Evolutionary conservation across 2,113 vertebrate genomes (phyloP).

Genomic region (Clarias macrocephalus): DNA sequence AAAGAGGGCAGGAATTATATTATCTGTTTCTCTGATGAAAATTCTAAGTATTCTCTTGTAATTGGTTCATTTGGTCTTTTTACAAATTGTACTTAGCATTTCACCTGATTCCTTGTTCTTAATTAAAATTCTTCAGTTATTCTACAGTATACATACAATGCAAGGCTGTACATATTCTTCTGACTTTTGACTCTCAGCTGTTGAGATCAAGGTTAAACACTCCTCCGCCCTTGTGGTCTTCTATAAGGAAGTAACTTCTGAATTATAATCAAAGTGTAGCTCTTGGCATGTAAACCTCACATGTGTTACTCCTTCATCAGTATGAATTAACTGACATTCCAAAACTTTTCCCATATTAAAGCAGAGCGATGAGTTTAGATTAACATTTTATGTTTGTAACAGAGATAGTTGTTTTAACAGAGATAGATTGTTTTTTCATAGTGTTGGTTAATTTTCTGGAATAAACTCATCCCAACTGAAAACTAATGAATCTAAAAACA

Average conservation of each 20-base stretch:
- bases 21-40: not conserved
- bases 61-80: not conserved
- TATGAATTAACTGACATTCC: not conserved
- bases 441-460: not conserved
- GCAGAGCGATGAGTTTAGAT: not conserved
- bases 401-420: no score
- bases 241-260: not conserved
- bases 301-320: not conserved
- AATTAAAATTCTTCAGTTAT: not conserved
- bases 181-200: not conserved
- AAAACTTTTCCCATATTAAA: no score
- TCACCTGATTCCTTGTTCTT: no score
- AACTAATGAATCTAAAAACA: not conserved
- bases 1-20: not conserved
- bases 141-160: not conserved
- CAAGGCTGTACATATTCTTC: not conserved
- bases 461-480: not conserved
- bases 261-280: not conserved
- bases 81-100: no score
- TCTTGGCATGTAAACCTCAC: not conserved
- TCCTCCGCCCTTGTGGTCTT: not conserved
- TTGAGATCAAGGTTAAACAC: not conserved
- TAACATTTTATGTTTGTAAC: not conserved
- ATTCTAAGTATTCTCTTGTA: not conserved
- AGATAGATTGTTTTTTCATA: no score